These are phyloP conservation scores for Pleuronectes platessa DNA, from an alignment of 2,113 vertebrate species.

Conservation along the genomic window DNA sequence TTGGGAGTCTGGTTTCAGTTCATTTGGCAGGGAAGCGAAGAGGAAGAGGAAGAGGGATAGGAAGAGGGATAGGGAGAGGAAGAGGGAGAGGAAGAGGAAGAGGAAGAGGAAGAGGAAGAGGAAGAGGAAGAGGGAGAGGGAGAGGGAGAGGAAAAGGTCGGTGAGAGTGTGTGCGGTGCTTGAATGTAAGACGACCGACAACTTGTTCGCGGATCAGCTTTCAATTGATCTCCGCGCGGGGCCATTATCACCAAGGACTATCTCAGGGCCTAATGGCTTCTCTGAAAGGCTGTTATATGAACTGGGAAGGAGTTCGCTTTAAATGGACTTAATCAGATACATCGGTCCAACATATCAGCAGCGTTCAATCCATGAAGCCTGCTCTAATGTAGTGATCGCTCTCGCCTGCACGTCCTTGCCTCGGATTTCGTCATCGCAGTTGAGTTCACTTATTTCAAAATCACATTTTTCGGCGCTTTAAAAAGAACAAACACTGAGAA, in stretches of 20 bases:
- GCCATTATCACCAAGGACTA: conserved; percentile 45
- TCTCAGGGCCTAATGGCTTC: conserved; percentile 60
- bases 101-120: conserved; percentile 21
- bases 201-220: conserved; percentile 64
- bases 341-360: conserved; percentile 49
- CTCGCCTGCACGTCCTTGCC: conserved; percentile 35
- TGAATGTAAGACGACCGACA: conserved; percentile 31
- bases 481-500: conserved; percentile 30
- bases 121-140: conserved; percentile 3
- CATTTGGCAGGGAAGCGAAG: conserved; percentile 10
- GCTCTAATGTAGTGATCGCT: conserved; percentile 52
- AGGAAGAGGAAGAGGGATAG: conserved; percentile 19
- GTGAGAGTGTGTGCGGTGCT: neutral
- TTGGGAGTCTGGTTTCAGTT: conserved; percentile 50
- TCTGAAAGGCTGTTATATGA: conserved; percentile 52
- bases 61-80: too few relatives aligned
- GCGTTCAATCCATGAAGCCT: conserved; percentile 51
- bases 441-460: conserved; percentile 38
- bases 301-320: conserved; percentile 41
- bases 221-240: conserved; percentile 67
- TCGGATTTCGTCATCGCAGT: conserved; percentile 61
- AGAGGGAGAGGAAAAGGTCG: conserved; percentile 24
- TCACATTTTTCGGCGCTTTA: conserved; percentile 32
- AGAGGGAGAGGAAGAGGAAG: conserved; percentile 16
- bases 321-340: conserved; percentile 55